These are phyloP conservation scores for Siniperca chuatsi DNA, from an alignment of 2,113 vertebrate genomes.

Conservation along the genomic window DNA sequence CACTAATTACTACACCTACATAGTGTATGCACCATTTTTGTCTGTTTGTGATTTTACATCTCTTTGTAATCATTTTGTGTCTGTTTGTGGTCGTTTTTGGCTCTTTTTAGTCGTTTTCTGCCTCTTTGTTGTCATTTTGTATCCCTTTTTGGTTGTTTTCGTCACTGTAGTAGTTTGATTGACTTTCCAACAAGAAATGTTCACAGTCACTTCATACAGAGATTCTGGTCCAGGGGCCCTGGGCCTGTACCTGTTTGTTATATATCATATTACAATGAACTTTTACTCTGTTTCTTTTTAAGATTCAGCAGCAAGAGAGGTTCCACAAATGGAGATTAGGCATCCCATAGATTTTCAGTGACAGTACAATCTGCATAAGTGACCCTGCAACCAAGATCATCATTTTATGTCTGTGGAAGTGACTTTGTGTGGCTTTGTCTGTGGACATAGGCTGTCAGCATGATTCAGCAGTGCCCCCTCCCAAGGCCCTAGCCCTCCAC, in stretches of 20 bases:
- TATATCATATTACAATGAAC: neutral
- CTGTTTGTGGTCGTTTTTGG: neutral
- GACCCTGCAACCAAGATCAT: conserved; percentile 26
- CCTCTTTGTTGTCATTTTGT: too few relatives aligned
- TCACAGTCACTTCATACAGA: neutral
- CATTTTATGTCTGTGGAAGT: conserved; percentile 15
- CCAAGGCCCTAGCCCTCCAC: conserved; percentile 50
- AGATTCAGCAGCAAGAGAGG: neutral
- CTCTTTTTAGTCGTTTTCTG: too few relatives aligned
- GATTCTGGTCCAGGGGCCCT: neutral
- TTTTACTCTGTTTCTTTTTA: neutral
- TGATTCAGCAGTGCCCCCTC: conserved; percentile 69
- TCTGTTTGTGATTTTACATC: neutral
- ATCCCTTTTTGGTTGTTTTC: neutral
- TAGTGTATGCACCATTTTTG: neutral
- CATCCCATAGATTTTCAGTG: conserved; percentile 17
- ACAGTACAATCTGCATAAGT: neutral
- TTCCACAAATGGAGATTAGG: conserved; percentile 8
- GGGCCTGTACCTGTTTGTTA: too few relatives aligned
- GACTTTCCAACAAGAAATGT: neutral
- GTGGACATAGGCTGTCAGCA: conserved; percentile 54
- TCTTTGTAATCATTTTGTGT: too few relatives aligned
- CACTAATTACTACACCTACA: conserved; percentile 28
- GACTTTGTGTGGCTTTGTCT: conserved; percentile 52
- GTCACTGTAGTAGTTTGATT: too few relatives aligned